Conservation (phyloP, 2,113 vertebrate species). For the Platysteira castanea region DNA sequence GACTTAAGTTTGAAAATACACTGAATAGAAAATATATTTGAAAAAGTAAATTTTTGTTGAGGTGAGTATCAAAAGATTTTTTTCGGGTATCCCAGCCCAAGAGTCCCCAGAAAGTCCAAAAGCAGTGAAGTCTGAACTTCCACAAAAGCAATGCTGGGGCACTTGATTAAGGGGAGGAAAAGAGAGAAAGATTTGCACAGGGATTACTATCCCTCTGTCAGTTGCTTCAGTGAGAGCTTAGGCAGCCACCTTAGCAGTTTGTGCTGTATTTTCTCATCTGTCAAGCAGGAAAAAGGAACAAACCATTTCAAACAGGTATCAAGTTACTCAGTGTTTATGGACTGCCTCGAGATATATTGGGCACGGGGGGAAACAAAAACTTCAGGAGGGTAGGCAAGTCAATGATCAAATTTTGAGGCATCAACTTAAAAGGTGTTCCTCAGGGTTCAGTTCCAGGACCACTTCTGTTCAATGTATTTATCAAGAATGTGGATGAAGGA, state of each 20-base stretch:
- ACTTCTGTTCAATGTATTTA: neutral
- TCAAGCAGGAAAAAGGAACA: neutral
- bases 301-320: neutral
- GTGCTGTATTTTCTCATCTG: neutral
- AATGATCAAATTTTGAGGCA: neutral
- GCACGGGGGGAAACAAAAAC: neutral
- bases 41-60: neutral
- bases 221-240: neutral
- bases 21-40: neutral
- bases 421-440: neutral
- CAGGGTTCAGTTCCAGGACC: neutral
- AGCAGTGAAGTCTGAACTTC: neutral
- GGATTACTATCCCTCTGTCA: neutral
- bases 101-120: neutral
- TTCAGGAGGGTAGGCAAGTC: rapidly evolving
- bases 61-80: neutral
- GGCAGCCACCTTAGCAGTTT: neutral
- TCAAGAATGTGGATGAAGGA: neutral
- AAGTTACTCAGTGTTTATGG: neutral
- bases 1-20: neutral
- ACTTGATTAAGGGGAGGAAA: neutral
- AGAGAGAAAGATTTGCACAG: neutral
- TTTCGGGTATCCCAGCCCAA: rapidly evolving
- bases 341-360: neutral
- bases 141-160: neutral